Conservation (phyloP, 2,888 invertebrate genomes). For the Acrobasis repandana region DNA sequence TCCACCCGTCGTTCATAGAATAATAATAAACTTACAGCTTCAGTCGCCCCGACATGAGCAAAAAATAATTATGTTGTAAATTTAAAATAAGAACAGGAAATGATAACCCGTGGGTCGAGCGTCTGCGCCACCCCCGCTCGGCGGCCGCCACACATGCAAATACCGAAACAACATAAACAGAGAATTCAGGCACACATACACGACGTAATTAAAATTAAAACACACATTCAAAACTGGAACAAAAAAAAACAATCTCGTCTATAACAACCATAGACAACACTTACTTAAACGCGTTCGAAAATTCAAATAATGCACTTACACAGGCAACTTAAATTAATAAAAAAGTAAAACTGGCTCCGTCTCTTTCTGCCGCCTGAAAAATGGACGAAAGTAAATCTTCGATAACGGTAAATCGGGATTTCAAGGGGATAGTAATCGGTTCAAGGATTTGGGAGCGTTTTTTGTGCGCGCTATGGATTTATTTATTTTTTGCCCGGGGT, state of each 20-base stretch:
- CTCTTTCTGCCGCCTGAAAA: conserved; percentile 41
- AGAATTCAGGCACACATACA: conserved; percentile 33
- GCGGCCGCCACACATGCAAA: conserved; percentile 49
- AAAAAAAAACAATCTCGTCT: not conserved
- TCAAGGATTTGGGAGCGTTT: conserved; percentile 72
- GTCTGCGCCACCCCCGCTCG: conserved; percentile 56
- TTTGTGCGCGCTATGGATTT: conserved; percentile 72
- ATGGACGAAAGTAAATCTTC: conserved; percentile 43
- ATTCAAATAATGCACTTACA: conserved; percentile 18
- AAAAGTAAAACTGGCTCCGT: conserved; percentile 21
- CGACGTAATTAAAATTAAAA: conserved; percentile 47
- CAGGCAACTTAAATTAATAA: conserved; percentile 11
- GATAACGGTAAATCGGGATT: conserved; percentile 72
- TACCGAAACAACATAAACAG: conserved; percentile 35
- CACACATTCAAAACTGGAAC: conserved; percentile 30
- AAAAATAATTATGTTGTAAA: conserved; percentile 76
- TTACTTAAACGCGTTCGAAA: conserved; percentile 10
- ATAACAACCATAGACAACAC: not conserved
- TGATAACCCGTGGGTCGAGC: conserved; percentile 80
- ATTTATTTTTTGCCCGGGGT: conserved; percentile 81
- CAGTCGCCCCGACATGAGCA: conserved; percentile 48
- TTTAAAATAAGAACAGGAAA: conserved; percentile 81
- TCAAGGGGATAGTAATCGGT: conserved; percentile 73
- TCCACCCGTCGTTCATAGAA: conserved; percentile 21
- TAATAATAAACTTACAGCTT: conserved; percentile 50